Percentiles rank a stretch among this genome's conserved stretches.
Conservation (phyloP, 1,140 invertebrate genomes). For the Sycobia sp. region DNA sequence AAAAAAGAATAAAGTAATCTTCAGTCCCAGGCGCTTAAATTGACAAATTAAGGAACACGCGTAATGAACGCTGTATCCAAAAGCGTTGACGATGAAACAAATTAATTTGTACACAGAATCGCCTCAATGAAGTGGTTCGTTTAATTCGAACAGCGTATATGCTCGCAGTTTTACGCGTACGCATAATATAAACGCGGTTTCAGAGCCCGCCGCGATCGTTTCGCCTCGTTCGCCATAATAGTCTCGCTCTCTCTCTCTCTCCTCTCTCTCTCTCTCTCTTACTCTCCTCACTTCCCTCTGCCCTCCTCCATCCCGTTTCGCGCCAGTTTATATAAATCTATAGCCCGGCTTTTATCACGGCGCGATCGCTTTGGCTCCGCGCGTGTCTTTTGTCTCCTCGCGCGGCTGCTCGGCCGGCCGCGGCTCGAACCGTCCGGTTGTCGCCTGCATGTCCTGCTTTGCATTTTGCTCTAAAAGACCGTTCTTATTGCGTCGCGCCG, state of each 20-base stretch:
- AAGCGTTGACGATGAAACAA: too few species aligned
- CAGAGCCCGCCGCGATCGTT: too few species aligned
- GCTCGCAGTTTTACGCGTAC: conserved; percentile 2
- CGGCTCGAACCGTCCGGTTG: conserved; percentile 12
- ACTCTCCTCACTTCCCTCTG: too few species aligned
- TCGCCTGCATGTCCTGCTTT: conserved; percentile 23
- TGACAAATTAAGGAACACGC: too few species aligned
- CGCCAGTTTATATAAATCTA: conserved; percentile 31
- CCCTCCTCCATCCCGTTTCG: neutral
- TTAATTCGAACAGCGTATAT: conserved; percentile 2
- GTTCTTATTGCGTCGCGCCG: conserved; percentile 6
- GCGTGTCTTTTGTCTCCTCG: conserved; percentile 32
- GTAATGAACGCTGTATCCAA: too few species aligned
- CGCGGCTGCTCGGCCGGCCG: neutral
- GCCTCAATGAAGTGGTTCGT: neutral
- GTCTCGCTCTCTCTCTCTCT: conserved; percentile 1
- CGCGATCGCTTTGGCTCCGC: conserved; percentile 21
- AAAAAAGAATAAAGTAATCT: too few species aligned
- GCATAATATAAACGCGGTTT: too few species aligned
- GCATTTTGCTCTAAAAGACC: conserved; percentile 17
- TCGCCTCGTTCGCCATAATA: too few species aligned
- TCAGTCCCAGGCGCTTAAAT: too few species aligned
- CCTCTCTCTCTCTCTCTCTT: conserved; percentile 5
- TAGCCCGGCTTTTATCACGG: conserved; percentile 24
- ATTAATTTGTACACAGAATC: too few species aligned